A percentile compares a stretch with the other conserved stretches of the same genome.
Evolutionary conservation across 2,113 vertebrate species (phyloP).

Genomic region (Silurus meridionalis): DNA sequence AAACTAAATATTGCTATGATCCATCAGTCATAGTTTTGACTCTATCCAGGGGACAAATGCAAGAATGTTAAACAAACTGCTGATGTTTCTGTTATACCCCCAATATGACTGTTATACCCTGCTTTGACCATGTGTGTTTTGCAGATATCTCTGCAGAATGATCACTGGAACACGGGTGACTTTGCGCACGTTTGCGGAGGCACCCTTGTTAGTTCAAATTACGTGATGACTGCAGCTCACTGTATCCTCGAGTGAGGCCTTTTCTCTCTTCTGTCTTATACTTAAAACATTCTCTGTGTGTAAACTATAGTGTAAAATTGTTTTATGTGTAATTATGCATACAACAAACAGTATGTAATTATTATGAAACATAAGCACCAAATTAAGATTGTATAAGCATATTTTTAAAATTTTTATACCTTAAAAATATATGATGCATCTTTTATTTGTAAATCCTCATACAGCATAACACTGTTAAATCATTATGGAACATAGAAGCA

Average conservation of each 20-base stretch:
- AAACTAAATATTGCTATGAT: background rate
- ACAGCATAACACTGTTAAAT: background rate
- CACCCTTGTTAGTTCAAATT: conserved; percentile 26
- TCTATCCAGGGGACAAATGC: background rate
- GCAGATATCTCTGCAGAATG: conserved; percentile 3
- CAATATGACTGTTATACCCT: background rate
- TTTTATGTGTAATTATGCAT: background rate
- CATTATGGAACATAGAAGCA: background rate
- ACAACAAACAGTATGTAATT: background rate
- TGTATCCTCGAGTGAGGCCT: conserved; percentile 65
- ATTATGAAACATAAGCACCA: background rate
- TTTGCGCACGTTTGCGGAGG: conserved; percentile 27
- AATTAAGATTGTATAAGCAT: background rate
- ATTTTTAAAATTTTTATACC: too few species aligned
- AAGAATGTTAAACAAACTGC: background rate
- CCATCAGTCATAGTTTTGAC: background rate
- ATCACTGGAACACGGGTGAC: background rate
- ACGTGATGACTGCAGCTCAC: conserved; percentile 71
- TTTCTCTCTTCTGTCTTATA: background rate
- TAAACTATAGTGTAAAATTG: background rate
- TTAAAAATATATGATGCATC: too few species aligned
- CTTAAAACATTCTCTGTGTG: background rate
- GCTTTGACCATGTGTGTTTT: background rate
- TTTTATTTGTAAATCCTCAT: background rate
- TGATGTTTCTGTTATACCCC: background rate